Evolutionary conservation across 2,888 invertebrate species (phyloP).

Genomic region (Andrena hattorfiana): DNA sequence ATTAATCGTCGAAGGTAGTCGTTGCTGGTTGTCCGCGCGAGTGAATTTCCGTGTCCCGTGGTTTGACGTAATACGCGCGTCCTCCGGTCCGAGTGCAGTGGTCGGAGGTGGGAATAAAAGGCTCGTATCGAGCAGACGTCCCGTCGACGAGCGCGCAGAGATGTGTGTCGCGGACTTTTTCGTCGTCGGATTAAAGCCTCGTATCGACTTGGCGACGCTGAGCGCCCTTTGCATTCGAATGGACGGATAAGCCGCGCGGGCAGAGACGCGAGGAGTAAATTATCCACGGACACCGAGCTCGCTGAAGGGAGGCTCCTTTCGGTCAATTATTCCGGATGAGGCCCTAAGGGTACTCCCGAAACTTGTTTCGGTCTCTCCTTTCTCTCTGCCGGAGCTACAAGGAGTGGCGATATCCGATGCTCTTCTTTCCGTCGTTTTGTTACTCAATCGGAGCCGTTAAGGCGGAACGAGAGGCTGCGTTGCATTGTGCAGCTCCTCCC

Average conservation of each 20-base stretch:
- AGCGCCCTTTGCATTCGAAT: slow-evolving; percentile 69
- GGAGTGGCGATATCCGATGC: slow-evolving; percentile 51
- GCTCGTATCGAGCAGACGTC: not conserved
- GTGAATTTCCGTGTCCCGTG: not conserved
- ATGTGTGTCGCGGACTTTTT: not conserved
- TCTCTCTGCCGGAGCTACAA: slow-evolving; percentile 37
- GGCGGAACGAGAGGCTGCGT: slow-evolving; percentile 36
- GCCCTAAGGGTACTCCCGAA: slow-evolving; percentile 70
- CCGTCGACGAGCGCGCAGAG: slow-evolving; percentile 12
- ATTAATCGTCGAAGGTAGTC: slow-evolving; percentile 23
- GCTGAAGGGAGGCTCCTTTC: slow-evolving; percentile 44
- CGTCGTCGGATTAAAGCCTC: slow-evolving; percentile 32
- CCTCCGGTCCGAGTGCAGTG: not conserved
- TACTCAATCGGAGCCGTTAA: slow-evolving; percentile 40
- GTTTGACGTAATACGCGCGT: not conserved
- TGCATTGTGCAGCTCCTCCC: slow-evolving; percentile 10
- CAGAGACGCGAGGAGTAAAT: slow-evolving; percentile 59
- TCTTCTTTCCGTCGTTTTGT: slow-evolving; percentile 49
- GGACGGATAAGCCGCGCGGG: slow-evolving; percentile 59
- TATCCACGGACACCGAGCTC: slow-evolving; percentile 52
- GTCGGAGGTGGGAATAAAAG: not conserved
- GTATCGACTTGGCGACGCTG: slow-evolving; percentile 25
- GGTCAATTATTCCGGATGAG: slow-evolving; percentile 72
- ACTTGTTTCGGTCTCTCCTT: slow-evolving; percentile 69
- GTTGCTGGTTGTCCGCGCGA: not conserved